Conservation (phyloP, 2,113 vertebrate species). For the Passer montanus region DNA sequence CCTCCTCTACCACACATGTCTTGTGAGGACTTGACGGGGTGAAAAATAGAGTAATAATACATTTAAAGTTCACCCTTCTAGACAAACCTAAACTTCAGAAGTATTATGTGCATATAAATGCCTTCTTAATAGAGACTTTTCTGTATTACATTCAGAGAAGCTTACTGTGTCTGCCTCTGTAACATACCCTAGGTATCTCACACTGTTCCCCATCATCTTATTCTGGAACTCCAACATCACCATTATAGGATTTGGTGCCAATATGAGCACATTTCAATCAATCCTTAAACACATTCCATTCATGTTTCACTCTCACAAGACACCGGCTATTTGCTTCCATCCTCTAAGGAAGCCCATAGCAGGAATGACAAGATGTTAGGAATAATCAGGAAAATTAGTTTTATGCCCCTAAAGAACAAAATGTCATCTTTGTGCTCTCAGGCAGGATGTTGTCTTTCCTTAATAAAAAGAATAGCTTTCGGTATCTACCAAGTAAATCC, state of each 20-base stretch:
- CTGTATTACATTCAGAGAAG: neutral
- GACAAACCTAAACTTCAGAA: neutral
- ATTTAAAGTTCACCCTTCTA: neutral
- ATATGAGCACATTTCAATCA: neutral
- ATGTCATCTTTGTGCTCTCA: neutral
- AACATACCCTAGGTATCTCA: neutral
- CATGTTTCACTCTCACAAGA: neutral
- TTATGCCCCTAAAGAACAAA: neutral
- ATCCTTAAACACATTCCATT: neutral
- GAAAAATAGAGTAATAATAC: neutral
- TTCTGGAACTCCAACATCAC: neutral
- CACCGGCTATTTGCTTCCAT: neutral
- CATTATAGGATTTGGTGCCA: neutral
- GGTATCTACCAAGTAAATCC: neutral
- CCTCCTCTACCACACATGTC: neutral
- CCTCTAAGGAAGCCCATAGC: neutral
- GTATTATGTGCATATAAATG: neutral
- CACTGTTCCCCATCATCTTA: neutral
- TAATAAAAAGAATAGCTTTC: neutral
- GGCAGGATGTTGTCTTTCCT: neutral
- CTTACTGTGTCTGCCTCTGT: neutral
- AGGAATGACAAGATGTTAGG: conserved; percentile 1
- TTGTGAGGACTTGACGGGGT: neutral
- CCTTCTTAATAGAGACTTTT: neutral
- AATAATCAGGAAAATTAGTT: conserved; percentile 18